Evolutionary conservation across 2,113 vertebrate genomes (phyloP), one percentile per base, ranked within the genome.

Genomic region (Epinephelus lanceolatus): DNA sequence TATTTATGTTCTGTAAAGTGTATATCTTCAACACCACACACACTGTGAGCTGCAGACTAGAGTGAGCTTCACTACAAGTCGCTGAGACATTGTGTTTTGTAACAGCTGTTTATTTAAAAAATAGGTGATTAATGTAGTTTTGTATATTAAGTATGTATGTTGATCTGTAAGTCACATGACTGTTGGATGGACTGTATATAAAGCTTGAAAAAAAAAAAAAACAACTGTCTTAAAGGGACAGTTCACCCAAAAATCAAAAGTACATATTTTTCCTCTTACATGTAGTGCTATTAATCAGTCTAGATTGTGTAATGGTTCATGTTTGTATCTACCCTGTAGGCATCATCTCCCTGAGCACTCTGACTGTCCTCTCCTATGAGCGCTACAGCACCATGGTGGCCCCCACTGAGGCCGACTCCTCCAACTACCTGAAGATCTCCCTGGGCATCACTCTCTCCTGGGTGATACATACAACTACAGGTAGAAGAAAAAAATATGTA

Each of bases 331-430:
- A 13, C 45, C 17, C 40, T 47, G 0, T 62, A 97, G 96, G 96
- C 62, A 96, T 95, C 0, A 95, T 96, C 79, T 97, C 95, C 0
- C 94, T 97, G 71, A 94, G 95, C 88, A 96, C 96, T 1, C 81
- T 96, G 95, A 96, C 96, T 2, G 92, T 96, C 70, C 95, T 97
- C 25, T 96, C 96, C 4, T 97, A 96, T 0, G 95, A 97, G 80
- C 93, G 95, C n/a, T 96, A 94, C 88, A 93, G 90, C 90, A 96
- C 96, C 73, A 95, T 97, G 95, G 94, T 93, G 19, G 82, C 94
- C 12, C 89, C 88, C 3, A 90, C 93, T 1, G 94, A 96, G 90
- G 95, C 95, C 0, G 95, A 96, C 80, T 84, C 94, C 51, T 95
- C 96, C 72, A 96, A 96, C 93, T 96, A 96, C 92, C 91, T 81